A percentile compares a stretch with the other conserved stretches of the same genome.
Conservation (phyloP, 2,113 vertebrate species). For the Stictonetta naevosa region DNA sequence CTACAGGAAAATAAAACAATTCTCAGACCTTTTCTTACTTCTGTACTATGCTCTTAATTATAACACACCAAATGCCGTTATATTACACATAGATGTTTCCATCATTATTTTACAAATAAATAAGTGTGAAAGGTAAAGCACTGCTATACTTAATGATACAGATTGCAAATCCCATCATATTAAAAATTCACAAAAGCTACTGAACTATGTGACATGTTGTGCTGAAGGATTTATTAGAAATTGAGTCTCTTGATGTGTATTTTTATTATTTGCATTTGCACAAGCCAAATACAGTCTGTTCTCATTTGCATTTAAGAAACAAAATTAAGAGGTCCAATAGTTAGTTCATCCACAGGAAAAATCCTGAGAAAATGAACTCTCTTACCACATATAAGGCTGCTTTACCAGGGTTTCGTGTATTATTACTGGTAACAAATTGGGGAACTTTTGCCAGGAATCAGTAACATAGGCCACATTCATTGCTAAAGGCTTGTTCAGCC, state of each 20-base stretch:
- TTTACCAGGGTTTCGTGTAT: neutral
- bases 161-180: neutral
- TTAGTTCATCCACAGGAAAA: neutral
- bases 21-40: neutral
- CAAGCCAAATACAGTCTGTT: neutral
- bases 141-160: neutral
- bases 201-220: neutral
- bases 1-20: neutral
- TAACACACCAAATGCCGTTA: neutral
- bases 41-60: neutral
- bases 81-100: neutral
- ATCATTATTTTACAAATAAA: neutral
- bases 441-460: neutral
- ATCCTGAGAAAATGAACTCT: neutral
- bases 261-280: neutral
- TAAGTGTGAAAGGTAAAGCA: neutral
- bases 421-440: neutral
- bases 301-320: neutral
- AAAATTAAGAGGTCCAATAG: neutral
- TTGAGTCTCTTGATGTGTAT: neutral
- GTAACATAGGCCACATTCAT: neutral
- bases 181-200: conserved; percentile 46
- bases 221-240: neutral
- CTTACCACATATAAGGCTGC: neutral
- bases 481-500: neutral